Percentiles rank a stretch among this genome's conserved stretches.
phyloP scores from a whole-genome alignment of 2,888 invertebrate species.

The Heliconius charithonia region DNA sequence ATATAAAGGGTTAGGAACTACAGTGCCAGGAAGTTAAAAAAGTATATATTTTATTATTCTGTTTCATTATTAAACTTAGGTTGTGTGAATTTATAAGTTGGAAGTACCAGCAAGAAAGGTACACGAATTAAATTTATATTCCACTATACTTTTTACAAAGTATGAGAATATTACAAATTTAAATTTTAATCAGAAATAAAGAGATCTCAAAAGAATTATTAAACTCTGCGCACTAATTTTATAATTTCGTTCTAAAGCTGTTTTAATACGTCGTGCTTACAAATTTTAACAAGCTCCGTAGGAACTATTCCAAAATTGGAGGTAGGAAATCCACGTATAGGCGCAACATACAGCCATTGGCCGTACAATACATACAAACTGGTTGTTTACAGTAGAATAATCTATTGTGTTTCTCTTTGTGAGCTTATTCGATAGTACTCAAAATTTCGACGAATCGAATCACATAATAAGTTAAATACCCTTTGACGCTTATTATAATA shows the following conservation, averaged over 20 bases:
- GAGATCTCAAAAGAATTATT: not conserved
- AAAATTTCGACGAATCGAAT: not conserved
- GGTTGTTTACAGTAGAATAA: not conserved
- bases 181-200: no score
- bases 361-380: conserved; percentile 6
- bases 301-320: conserved; percentile 22
- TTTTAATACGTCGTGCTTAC: conserved; percentile 25
- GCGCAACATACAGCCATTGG: not conserved
- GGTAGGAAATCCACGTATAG: conserved; percentile 1
- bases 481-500: no score
- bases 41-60: no score
- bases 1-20: not conserved
- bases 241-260: conserved; percentile 4
- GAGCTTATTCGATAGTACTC: not conserved
- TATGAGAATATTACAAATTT: not conserved
- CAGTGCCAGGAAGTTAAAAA: not conserved
- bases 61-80: no score
- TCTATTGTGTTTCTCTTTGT: conserved; percentile 17
- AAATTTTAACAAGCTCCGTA: conserved; percentile 23
- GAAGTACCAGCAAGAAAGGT: no score
- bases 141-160: no score
- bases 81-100: no score
- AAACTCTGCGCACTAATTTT: conserved; percentile 5
- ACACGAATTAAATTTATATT: no score
- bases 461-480: not conserved